Evolutionary conservation across 2,888 invertebrate species (phyloP).

Genomic region (Psylliodes chrysocephalus): DNA sequence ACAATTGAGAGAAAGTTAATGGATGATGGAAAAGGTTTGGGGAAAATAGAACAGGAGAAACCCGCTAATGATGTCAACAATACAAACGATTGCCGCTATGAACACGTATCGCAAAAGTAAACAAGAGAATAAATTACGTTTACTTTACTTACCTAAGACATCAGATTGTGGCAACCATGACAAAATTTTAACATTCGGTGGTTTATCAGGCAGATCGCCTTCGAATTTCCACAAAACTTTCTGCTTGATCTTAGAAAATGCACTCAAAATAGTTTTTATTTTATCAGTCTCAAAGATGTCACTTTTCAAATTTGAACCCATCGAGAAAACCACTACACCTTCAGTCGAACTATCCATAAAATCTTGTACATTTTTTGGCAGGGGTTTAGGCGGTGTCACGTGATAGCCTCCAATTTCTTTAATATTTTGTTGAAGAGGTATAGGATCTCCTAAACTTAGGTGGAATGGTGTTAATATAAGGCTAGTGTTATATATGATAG

Average conservation of each 20-base stretch:
- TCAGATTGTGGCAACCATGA: slow-evolving; percentile 57
- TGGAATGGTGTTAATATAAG: slow-evolving; percentile 61
- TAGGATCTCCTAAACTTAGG: slow-evolving; percentile 65
- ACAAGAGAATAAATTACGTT: too few relatives aligned
- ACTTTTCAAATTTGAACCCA: slow-evolving; percentile 71
- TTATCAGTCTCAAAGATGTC: slow-evolving; percentile 67
- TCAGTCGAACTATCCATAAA: slow-evolving; percentile 66
- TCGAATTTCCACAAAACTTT: slow-evolving; percentile 76
- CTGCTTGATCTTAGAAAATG: slow-evolving; percentile 70
- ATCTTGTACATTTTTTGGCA: slow-evolving; percentile 64
- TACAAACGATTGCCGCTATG: too few relatives aligned
- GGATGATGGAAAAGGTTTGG: too few relatives aligned
- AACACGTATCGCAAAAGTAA: too few relatives aligned
- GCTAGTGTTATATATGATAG: slow-evolving; percentile 52
- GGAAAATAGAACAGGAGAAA: too few relatives aligned
- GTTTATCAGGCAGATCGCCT: slow-evolving; percentile 55
- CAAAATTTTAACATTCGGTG: slow-evolving; percentile 61
- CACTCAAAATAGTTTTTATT: slow-evolving; percentile 67
- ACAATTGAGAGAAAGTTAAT: too few relatives aligned
- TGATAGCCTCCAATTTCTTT: slow-evolving; percentile 71
- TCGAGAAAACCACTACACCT: slow-evolving; percentile 70
- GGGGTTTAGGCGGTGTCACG: slow-evolving; percentile 49
- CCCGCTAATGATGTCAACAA: too few relatives aligned
- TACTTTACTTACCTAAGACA: slow-evolving; percentile 49
- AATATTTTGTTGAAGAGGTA: slow-evolving; percentile 68